Conservation (phyloP, 1,140 invertebrate genomes). For the Drosophila burlai region DNA sequence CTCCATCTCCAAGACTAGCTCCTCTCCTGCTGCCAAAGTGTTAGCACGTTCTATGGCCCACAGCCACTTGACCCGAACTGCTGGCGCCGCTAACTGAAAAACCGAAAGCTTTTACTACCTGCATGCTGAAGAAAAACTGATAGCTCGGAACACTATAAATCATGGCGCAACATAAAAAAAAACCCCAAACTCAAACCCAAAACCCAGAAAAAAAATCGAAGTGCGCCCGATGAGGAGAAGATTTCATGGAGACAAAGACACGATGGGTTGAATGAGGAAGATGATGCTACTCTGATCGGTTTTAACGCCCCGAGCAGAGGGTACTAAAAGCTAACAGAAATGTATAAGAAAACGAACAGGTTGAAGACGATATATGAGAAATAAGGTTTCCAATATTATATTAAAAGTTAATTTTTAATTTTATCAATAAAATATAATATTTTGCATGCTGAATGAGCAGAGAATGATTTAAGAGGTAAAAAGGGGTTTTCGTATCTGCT, state of each 20-base stretch:
- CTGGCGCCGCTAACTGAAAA: slow-evolving; percentile 62
- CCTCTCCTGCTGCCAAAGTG: slow-evolving; percentile 46
- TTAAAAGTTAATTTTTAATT: no score
- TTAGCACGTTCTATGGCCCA: slow-evolving; percentile 72
- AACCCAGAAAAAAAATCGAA: slow-evolving; percentile 58
- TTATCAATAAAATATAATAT: no score
- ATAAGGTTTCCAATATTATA: not conserved
- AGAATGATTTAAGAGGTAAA: no score
- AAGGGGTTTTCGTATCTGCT: no score
- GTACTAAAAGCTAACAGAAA: slow-evolving; percentile 51
- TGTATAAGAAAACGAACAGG: slow-evolving; percentile 14
- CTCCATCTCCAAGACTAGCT: slow-evolving; percentile 12
- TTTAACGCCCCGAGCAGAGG: slow-evolving; percentile 46
- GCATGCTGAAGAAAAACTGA: slow-evolving; percentile 34
- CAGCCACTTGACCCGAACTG: slow-evolving; percentile 58
- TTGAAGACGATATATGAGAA: not conserved
- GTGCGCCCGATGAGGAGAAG: slow-evolving; percentile 58
- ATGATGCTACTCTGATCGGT: slow-evolving; percentile 44
- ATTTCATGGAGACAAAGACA: slow-evolving; percentile 50
- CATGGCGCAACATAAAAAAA: slow-evolving; percentile 47
- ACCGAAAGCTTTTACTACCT: slow-evolving; percentile 46
- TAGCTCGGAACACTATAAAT: slow-evolving; percentile 65
- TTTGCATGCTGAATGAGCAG: no score
- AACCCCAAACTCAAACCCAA: slow-evolving; percentile 22
- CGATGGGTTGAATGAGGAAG: slow-evolving; percentile 25